phyloP scores from a whole-genome alignment of 2,888 invertebrate genomes.

The Brachyptera risi region DNA sequence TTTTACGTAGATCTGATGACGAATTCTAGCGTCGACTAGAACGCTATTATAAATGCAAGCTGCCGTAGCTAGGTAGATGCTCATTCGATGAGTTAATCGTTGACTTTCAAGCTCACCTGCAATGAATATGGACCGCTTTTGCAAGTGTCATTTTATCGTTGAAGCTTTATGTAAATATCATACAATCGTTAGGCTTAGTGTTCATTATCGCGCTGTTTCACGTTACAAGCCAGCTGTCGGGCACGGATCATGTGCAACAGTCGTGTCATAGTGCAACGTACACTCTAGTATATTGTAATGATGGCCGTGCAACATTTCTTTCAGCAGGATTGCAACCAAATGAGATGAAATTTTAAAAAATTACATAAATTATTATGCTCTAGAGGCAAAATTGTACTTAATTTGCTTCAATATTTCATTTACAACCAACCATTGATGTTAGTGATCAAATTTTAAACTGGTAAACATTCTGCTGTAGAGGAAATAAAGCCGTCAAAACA shows the following conservation, averaged over 20 bases:
- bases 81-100: neutral
- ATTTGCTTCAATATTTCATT: constrained; percentile 9
- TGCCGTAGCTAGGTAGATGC: neutral
- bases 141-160: neutral
- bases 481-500: constrained; percentile 25
- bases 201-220: too few species aligned
- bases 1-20: constrained; percentile 2
- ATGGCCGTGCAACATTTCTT: neutral
- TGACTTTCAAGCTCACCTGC: neutral
- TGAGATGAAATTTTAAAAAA: neutral
- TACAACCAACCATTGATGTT: constrained; percentile 4
- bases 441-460: neutral
- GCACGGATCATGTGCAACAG: too few species aligned
- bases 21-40: neutral
- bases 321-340: constrained; percentile 7
- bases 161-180: neutral
- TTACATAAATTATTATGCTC: neutral
- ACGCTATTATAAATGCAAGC: neutral
- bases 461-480: constrained; percentile 24
- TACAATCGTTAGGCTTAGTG: neutral
- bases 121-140: neutral
- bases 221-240: too few species aligned
- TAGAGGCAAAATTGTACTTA: constrained; percentile 23
- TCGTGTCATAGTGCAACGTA: neutral
- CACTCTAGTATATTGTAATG: neutral